Evolutionary conservation across 64 coral and sea anemone genomes (phyloP).

Genomic region (Montipora capricornis): DNA sequence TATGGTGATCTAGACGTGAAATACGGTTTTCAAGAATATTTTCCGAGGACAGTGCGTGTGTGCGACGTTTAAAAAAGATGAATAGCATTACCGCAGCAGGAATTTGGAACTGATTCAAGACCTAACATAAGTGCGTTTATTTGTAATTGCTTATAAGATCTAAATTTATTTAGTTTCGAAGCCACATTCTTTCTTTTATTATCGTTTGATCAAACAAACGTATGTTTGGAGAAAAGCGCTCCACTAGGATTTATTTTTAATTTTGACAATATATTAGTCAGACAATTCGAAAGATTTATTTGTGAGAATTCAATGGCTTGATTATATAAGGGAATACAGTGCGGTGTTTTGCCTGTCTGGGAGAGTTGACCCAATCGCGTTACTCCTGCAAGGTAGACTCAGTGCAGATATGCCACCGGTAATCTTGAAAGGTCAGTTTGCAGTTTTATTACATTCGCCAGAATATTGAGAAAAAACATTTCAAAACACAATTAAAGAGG

Average conservation of each 20-base stretch:
- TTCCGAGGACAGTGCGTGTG: background rate
- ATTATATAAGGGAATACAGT: background rate
- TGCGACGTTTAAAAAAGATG: background rate
- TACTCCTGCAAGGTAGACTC: background rate
- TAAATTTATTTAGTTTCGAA: background rate
- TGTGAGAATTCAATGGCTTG: too few species aligned
- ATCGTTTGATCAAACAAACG: background rate
- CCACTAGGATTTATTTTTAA: background rate
- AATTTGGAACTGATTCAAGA: background rate
- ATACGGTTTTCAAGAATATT: background rate
- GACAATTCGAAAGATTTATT: too few species aligned
- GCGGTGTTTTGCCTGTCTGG: background rate
- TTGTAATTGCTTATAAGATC: background rate
- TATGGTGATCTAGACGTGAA: background rate
- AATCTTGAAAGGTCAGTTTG: background rate
- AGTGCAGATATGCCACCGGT: background rate
- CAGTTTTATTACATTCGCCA: background rate
- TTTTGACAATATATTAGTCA: background rate
- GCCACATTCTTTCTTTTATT: background rate
- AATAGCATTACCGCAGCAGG: background rate
- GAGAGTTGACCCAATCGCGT: background rate
- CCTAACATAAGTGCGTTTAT: conserved; percentile 22
- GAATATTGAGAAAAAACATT: background rate
- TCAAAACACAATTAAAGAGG: too few species aligned
- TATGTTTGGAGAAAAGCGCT: background rate